Percentiles rank a stretch among this genome's conserved stretches.
phyloP scores from a whole-genome alignment of 2,888 invertebrate species.

The Neoascia interrupta region DNA sequence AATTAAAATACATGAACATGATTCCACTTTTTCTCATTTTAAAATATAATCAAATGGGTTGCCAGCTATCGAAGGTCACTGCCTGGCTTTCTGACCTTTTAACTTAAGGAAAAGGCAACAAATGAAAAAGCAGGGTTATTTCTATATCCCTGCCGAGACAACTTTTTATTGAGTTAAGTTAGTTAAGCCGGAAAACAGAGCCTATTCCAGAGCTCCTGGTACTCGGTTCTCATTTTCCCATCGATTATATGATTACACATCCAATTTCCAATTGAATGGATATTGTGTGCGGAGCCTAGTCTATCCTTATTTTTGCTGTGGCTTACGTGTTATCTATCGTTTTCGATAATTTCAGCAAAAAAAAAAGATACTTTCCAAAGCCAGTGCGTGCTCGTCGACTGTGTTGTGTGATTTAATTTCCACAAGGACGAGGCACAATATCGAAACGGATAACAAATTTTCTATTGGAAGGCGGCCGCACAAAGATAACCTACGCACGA shows the following conservation, averaged over 20 bases:
- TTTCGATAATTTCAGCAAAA: neutral
- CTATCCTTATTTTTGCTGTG: slow-evolving; percentile 4
- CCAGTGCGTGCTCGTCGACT: slow-evolving; percentile 1
- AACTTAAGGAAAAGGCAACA: neutral
- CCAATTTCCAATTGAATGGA: slow-evolving; percentile 50
- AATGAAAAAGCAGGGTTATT: neutral
- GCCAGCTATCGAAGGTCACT: slow-evolving; percentile 27
- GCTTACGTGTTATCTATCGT: neutral
- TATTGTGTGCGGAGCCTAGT: slow-evolving; percentile 15
- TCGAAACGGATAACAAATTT: slow-evolving; percentile 1
- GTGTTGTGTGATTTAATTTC: slow-evolving; percentile 37
- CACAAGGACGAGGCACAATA: slow-evolving; percentile 1
- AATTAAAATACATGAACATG: slow-evolving; percentile 54
- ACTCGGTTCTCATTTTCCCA: neutral
- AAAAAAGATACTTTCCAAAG: neutral
- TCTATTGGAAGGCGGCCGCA: neutral
- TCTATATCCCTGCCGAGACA: neutral
- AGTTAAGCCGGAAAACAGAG: slow-evolving; percentile 4
- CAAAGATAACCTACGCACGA: slow-evolving; percentile 25
- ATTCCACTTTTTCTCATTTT: slow-evolving; percentile 33
- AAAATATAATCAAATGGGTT: slow-evolving; percentile 38
- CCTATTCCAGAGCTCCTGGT: neutral
- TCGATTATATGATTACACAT: slow-evolving; percentile 52
- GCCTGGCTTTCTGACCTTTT: slow-evolving; percentile 16
- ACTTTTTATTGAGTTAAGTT: slow-evolving; percentile 17